Evolutionary conservation across 2,797 vertebrate species (phyloP), one percentile per base, ranked within the genome.

Genomic region (Phoeniculus purpureus): DNA sequence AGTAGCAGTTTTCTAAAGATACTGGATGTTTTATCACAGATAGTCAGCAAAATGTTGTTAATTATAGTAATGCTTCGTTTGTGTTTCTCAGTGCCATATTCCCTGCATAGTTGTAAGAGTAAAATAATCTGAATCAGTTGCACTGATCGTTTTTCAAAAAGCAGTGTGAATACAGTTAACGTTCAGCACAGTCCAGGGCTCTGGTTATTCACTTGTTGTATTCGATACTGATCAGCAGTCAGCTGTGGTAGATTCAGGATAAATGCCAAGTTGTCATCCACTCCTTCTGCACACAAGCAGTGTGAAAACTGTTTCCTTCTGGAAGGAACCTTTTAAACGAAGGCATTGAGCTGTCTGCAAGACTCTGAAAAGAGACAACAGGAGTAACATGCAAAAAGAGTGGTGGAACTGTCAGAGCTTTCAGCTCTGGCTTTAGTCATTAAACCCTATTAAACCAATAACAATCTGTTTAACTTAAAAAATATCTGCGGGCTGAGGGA

Each of bases 331-430:
- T 32, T 79, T 62, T 25, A 40, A 84, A 47, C 31, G 10, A 37
- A 55, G 12, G 15, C 12, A 22, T 0, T 60, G 61, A 62, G 3
- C 18, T 71, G 10, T 37, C 45, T 60, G 12, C 60, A 75, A 37
- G 27, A 54, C 2, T 58, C 26, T 66, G 32, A 32, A 40, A 47
- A 61, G 20, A 43, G 25, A 29, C 19, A 29, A 9, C 7, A 34
- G 26, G 34, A 48, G 7, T 59, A 20, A 45, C 0, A 0, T 14
- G 22, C 13, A 56, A 43, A 87, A 87, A 61, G 4, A 74, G 14
- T 55, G 14, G 10, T 52, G 37, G 60, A 15, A 56, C 16, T 54
- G 20, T 48, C 54, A 64, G 56, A 71, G 27, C 7, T 60, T 27
- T 67, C 21, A 58, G 6, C 27, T 34, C 5, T 60, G 31, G 5